phyloP scores from a whole-genome alignment of 2,888 invertebrate genomes.

The Agrilus biguttatus region DNA sequence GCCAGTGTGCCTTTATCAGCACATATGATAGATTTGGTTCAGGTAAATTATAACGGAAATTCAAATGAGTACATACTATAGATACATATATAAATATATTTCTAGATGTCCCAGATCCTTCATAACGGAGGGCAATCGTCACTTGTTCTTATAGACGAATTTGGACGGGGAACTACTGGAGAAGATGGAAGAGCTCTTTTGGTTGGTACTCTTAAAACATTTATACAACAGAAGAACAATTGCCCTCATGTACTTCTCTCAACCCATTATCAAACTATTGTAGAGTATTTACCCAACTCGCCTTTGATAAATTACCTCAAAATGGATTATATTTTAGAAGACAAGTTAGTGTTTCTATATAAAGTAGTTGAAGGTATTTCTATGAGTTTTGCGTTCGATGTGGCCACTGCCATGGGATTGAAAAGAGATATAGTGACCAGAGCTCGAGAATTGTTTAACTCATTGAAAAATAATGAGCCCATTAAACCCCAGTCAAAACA shows the following conservation, averaged over 20 bases:
- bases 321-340: slow-evolving; percentile 20
- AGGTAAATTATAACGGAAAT: slow-evolving; percentile 36
- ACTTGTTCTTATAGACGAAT: slow-evolving; percentile 75
- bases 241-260: slow-evolving; percentile 66
- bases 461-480: slow-evolving; percentile 16
- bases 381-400: slow-evolving; percentile 50
- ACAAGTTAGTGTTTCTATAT: slow-evolving; percentile 50
- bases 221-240: slow-evolving; percentile 36
- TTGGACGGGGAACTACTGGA: slow-evolving; percentile 71
- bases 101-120: slow-evolving; percentile 57
- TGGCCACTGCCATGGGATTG: slow-evolving; percentile 47
- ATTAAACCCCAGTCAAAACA: slow-evolving; percentile 5
- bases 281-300: slow-evolving; percentile 40
- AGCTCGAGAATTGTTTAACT: slow-evolving; percentile 33
- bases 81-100: not conserved
- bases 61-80: not conserved
- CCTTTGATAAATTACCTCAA: slow-evolving; percentile 24
- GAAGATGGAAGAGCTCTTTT: slow-evolving; percentile 64
- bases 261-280: slow-evolving; percentile 62
- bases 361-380: slow-evolving; percentile 46
- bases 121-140: slow-evolving; percentile 49
- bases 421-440: slow-evolving; percentile 35
- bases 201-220: slow-evolving; percentile 50
- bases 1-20: slow-evolving; percentile 67
- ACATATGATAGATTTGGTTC: slow-evolving; percentile 72